A percentile compares a stretch with the other conserved stretches of the same genome.
Evolutionary conservation across 2,797 vertebrate genomes (phyloP).

Genomic region (Catharus ustulatus): DNA sequence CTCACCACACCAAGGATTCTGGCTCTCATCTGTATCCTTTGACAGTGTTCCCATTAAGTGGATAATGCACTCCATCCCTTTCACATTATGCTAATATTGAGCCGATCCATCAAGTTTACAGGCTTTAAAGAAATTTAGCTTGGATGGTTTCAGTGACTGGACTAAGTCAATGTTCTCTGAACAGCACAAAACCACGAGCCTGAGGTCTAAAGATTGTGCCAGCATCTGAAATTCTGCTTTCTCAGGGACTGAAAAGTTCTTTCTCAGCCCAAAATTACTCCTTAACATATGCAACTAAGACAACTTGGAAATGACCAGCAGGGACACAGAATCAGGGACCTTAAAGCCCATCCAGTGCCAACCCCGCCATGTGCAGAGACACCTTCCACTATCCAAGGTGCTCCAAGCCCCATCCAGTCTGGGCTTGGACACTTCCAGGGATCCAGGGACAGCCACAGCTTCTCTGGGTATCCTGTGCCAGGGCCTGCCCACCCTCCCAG

Average conservation of each 20-base stretch:
- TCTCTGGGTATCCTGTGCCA: not conserved
- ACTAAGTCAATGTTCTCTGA: not conserved
- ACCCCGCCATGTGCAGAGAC: not conserved
- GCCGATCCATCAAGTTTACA: conserved; percentile 16
- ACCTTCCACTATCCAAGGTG: not conserved
- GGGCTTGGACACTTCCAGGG: not conserved
- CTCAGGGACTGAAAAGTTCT: not conserved
- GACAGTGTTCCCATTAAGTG: conserved; percentile 7
- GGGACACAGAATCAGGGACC: not conserved
- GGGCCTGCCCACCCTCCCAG: not conserved
- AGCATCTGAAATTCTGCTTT: not conserved
- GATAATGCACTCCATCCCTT: not conserved
- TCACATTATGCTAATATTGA: conserved; percentile 29
- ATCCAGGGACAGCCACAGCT: not conserved
- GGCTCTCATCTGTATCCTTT: not conserved
- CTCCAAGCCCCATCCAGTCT: not conserved
- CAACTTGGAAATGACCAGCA: not conserved
- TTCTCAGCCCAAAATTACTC: not conserved
- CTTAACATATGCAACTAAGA: not conserved
- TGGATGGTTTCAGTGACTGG: not conserved
- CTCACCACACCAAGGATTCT: not conserved
- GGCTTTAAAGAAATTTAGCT: not conserved
- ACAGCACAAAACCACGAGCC: not conserved
- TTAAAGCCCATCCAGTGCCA: fast-evolving
- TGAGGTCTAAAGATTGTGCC: not conserved